Evolutionary conservation across 2,113 vertebrate species (phyloP), one percentile per base, ranked within the genome.

Genomic region (Periophthalmus modestus): DNA sequence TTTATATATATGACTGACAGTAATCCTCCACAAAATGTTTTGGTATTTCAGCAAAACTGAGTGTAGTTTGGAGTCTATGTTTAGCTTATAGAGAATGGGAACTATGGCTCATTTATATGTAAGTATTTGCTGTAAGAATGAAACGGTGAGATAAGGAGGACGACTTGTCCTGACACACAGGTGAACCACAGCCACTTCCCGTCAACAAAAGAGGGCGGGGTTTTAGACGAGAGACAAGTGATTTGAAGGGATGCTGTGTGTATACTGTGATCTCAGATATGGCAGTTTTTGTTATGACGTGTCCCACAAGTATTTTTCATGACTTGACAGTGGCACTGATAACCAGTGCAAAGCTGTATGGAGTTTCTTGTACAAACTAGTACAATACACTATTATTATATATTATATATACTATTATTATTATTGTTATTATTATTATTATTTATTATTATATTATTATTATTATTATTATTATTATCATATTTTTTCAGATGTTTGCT

Each of bases 251-350:
- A 87, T 86, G 80, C 81, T 81, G 86, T 75, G 76, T 89, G 88
- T 91, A 88, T 81, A 80, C 80, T 75, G 75, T 3, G 63, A 75
- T 62, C 74, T 58, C 34, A 81, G 76, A 89, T 72, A 59, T 28
- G 57, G 69, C 77, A 15, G n/a, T 66, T 85, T 84, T 89, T 93
- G 90, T 93, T 94, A 87, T 94, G 92, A 89, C 92, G 91, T 12
- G 67, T 47, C 14, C 34, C 82, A 84, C 74, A 87, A 85, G 85
- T 75, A n/a, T 81, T 81, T 48, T 36, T 63, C 33, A 72, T 57
- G 82, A 88, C 85, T 71, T 69, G 18, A 43, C 47, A 68, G 85
- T 82, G 33, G 72, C 24, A 9, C n/a, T 9, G 90, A 90, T 90
- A 91, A 81, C 63, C n/a, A 39, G 75, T 91, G 89, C 93, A 91